Evolutionary conservation across 2,888 invertebrate species (phyloP), one percentile per base, ranked within the genome.

Genomic region (Bellardia bayeri): DNA sequence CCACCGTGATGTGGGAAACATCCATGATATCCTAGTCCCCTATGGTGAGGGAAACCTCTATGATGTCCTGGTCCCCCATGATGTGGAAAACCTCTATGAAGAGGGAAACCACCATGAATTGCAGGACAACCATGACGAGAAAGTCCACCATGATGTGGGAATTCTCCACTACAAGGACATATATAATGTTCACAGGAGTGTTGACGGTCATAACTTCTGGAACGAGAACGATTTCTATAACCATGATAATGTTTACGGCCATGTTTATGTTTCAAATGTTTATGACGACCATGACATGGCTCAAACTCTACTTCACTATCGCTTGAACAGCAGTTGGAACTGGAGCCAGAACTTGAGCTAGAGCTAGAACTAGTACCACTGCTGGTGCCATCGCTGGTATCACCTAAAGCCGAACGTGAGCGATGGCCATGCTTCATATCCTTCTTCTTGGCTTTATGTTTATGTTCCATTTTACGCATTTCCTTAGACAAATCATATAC

Each of bases 291-390:
- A 71, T 64, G 71, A 42, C 64, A 66, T 0, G 61, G 79, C 5
- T 5, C 16, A 14, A 30, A 16, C 4, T 74, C 76, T 1, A 80
- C 9, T 5, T 85, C 66, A 56, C 66, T 68, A 11, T 81, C 81
- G 30, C 72, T 84, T n/a, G 69, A 85, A 16, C 72, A 64, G 0
- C 54, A 87, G 49, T 30, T 68, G 0, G 33, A 16, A 16, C 13
- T 45, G 2, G 90, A 89, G 3, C 89, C 89, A 13, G 89, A 45
- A 37, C 37, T 37, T 4, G 37, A 89, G 6, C 89, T 83, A 13
- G 87, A 85, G 13, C 90, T 90, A 30, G 30, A n/a, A 66, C 90
- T 89, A 13, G 89, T 89, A 72, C 89, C 90, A 42, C 23, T 88
- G 14, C 85, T 86, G 2, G 79, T 82, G 13, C 66, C 74, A 54